Evolutionary conservation across 2,797 vertebrate genomes (phyloP), one percentile per base, ranked within the genome.

Genomic region (Lemur catta): DNA sequence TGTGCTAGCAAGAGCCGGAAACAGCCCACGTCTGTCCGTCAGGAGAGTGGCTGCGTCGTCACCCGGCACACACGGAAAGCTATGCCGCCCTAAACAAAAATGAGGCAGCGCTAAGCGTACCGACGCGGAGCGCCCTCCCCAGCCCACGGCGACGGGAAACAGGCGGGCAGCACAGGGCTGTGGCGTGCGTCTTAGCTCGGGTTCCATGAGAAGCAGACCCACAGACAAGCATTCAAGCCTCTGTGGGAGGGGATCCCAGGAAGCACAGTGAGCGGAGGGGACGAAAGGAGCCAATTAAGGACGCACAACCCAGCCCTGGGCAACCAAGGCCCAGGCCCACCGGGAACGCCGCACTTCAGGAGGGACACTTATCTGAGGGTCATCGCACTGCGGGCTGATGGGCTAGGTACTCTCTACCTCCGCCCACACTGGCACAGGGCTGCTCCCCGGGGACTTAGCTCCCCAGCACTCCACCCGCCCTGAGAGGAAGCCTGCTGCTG

Each of bases 341-440:
- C 2, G 11, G 84, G 55, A 52, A 9, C 20, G 17, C n/a, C 43
- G 55, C 1, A 26, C 1, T 4, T 7, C 26, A 24, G 41, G 30
- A 22, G 35, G 59, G 71, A 86, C 9, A 4, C 4, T 22, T 13
- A 2, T 17, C 17, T 35, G 41, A 75, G 50, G 30, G 26, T 28
- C n/a, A 82, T 13, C 3, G 1, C n/a, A 2, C 7, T 1, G 4
- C 7, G 4, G 57, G n/a, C 22, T 0, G 0, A 61, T 26, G 20
- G 46, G 71, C 10, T 8, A 0, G 14, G 30, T 48, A 11, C 17
- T 48, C 24, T 41, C 46, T 12, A 33, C 48, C 13, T 30, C 28
- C 26, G 33, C 24, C 46, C 18, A 20, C 43, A 9, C 17, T 17
- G 38, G 69, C 63, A 13, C 26, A n/a, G 22, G 46, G 48, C 59